Conservation (phyloP, 2,888 invertebrate genomes). For the Ectemnius cavifrons region DNA sequence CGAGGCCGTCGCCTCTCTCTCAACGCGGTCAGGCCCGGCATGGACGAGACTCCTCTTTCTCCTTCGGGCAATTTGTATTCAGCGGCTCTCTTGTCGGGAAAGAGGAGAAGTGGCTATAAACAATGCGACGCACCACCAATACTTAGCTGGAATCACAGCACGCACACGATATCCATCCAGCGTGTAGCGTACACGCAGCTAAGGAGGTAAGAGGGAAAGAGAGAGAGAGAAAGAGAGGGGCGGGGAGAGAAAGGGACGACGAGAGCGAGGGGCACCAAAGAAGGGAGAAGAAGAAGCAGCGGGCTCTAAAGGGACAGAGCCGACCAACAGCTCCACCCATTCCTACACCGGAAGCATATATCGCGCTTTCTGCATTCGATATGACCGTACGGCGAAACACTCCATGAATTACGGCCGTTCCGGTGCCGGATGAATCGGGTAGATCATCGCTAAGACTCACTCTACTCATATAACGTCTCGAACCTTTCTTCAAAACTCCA, state of each 20-base stretch:
- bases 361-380: constrained; percentile 75
- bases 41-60: constrained; percentile 40
- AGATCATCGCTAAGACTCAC: background rate
- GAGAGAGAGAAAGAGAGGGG: constrained; percentile 1
- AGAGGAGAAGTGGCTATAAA: constrained; percentile 77
- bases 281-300: constrained; percentile 18
- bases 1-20: constrained; percentile 51
- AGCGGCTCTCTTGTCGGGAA: constrained; percentile 70
- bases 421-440: constrained; percentile 40
- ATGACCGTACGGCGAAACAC: constrained; percentile 62
- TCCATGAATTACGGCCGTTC: constrained; percentile 54
- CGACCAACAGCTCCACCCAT: constrained; percentile 69
- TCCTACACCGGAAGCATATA: constrained; percentile 74
- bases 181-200: constrained; percentile 2
- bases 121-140: constrained; percentile 75
- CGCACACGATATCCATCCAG: constrained; percentile 36
- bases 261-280: constrained; percentile 3
- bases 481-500: too few relatives aligned
- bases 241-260: constrained; percentile 11
- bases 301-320: constrained; percentile 66
- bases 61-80: constrained; percentile 75
- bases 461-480: too few relatives aligned
- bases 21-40: constrained; percentile 44
- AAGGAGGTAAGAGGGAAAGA: background rate
- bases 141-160: constrained; percentile 69